These are phyloP conservation scores for Kradibia gibbosae DNA, from an alignment of 1,140 invertebrate species.

Conservation along the genomic window DNA sequence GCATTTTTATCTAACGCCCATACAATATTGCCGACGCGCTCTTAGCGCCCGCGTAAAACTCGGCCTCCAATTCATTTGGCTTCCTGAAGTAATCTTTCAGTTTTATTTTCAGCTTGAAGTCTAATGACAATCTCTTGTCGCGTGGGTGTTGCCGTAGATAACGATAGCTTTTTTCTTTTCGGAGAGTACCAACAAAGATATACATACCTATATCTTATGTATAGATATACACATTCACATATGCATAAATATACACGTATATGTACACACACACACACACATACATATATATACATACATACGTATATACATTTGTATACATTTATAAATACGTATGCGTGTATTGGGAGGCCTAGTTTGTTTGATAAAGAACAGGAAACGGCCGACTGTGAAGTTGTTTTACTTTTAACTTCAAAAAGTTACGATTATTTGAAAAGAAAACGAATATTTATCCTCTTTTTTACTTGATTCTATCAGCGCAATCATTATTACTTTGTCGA, in stretches of 20 bases:
- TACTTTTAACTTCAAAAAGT: not conserved
- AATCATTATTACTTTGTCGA: no score
- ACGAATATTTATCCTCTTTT: not conserved
- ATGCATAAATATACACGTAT: no score
- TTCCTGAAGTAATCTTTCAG: not conserved
- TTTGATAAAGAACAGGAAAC: conserved; percentile 20
- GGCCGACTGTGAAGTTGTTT: not conserved
- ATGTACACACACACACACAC: no score
- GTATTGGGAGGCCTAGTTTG: no score
- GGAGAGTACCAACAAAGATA: not conserved
- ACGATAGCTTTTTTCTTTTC: conserved; percentile 9
- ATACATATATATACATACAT: no score
- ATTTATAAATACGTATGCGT: no score
- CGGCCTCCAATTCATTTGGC: not conserved
- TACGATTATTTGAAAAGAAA: not conserved
- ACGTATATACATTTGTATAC: no score
- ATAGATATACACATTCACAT: no score
- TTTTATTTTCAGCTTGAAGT: conserved; percentile 10
- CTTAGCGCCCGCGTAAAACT: no score
- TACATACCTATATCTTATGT: not conserved
- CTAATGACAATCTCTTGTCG: not conserved
- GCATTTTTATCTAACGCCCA: no score
- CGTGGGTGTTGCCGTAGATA: not conserved
- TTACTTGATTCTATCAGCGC: not conserved
- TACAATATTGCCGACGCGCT: no score